Evolutionary conservation across 2,113 vertebrate species (phyloP).

Genomic region (Thalassoma bifasciatum): DNA sequence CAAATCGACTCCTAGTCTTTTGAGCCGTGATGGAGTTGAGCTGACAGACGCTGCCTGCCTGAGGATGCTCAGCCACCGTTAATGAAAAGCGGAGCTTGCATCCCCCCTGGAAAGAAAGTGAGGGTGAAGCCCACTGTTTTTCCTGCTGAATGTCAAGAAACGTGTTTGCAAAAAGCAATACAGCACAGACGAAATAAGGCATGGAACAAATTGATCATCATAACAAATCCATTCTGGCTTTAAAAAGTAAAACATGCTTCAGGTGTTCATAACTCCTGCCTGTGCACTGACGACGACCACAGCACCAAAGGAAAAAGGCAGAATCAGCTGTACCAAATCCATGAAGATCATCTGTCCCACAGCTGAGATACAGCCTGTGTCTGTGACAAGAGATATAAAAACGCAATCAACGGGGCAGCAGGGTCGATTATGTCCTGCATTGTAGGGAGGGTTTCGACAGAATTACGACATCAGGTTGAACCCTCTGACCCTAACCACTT

Average conservation of each 20-base stretch:
- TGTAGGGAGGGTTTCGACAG: constrained; percentile 40
- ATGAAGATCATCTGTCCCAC: constrained; percentile 41
- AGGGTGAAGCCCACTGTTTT: constrained; percentile 38
- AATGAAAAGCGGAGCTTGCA: constrained; percentile 64
- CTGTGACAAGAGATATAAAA: constrained; percentile 57
- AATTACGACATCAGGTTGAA: constrained; percentile 53
- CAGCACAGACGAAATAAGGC: constrained; percentile 14
- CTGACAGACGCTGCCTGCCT: constrained; percentile 58
- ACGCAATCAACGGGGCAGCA: constrained; percentile 33
- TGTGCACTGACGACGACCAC: constrained; percentile 11
- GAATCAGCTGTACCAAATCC: constrained; percentile 26
- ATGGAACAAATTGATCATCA: constrained; percentile 1
- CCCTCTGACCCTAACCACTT: constrained; percentile 55
- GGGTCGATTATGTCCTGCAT: constrained; percentile 49
- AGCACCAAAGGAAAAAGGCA: constrained; percentile 8
- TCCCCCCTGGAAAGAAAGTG: constrained; percentile 64
- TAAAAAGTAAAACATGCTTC: neutral
- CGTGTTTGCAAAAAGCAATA: constrained; percentile 20
- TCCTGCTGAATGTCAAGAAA: constrained; percentile 61
- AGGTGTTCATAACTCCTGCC: constrained; percentile 7
- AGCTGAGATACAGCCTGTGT: constrained; percentile 44
- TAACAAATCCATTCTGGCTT: constrained; percentile 16
- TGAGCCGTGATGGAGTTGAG: constrained; percentile 56
- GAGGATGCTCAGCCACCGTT: constrained; percentile 67
- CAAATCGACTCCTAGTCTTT: constrained; percentile 36